Percentiles rank a stretch among this genome's conserved stretches.
phyloP scores from a whole-genome alignment of 2,797 vertebrate genomes.

The Coilia nasus region DNA sequence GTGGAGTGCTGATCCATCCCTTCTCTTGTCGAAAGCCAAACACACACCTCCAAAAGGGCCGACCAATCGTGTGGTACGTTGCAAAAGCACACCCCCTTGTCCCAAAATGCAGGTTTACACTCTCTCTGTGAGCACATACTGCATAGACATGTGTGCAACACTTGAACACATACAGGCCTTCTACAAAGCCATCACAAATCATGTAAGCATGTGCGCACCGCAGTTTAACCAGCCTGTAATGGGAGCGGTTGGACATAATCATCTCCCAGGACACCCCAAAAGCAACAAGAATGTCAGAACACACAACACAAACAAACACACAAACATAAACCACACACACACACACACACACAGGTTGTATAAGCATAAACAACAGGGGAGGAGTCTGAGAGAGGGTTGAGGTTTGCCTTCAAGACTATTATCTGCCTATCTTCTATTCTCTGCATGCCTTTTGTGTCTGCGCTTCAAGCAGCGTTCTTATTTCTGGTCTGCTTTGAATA shows the following conservation, averaged over 20 bases:
- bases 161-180: constrained; percentile 46
- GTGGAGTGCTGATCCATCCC: constrained; percentile 37
- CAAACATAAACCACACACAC: background rate
- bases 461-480: background rate
- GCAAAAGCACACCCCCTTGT: constrained; percentile 34
- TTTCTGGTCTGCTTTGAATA: background rate
- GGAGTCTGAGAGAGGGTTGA: background rate
- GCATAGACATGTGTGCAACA: constrained; percentile 26
- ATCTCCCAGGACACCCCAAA: background rate
- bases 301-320: background rate
- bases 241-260: background rate
- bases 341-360: background rate
- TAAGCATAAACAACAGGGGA: background rate
- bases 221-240: background rate
- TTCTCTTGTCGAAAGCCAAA: constrained; percentile 30
- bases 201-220: background rate
- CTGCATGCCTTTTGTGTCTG: background rate
- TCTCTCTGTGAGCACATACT: constrained; percentile 42
- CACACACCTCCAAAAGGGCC: constrained; percentile 53
- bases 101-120: constrained; percentile 44
- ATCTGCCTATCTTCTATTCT: too few relatives aligned
- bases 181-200: background rate
- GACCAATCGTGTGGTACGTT: constrained; percentile 61
- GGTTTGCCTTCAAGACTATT: background rate
- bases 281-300: background rate